Conservation (phyloP, 2,888 invertebrate species). For the Polia nebulosa region DNA sequence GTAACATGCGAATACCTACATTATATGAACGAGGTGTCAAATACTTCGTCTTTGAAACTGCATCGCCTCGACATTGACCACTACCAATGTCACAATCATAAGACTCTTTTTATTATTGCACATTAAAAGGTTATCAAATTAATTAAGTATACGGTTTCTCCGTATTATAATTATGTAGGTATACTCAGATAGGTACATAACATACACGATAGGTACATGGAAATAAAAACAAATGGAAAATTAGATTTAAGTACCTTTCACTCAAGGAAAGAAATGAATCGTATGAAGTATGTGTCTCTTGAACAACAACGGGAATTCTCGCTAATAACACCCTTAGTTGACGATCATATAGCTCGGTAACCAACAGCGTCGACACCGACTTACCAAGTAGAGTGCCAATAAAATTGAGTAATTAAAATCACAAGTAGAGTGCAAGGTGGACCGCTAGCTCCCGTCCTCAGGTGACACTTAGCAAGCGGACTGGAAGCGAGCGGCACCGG, state of each 20-base stretch:
- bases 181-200: not conserved
- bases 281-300: slow-evolving; percentile 15
- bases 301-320: slow-evolving; percentile 28
- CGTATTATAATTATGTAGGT: not conserved
- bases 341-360: slow-evolving; percentile 47
- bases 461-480: slow-evolving; percentile 86
- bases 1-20: not conserved
- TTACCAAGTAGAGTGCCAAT: slow-evolving; percentile 69
- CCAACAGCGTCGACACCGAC: slow-evolving; percentile 35
- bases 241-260: slow-evolving; percentile 4
- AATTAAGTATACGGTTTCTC: slow-evolving; percentile 43
- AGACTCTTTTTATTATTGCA: slow-evolving; percentile 43
- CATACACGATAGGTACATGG: slow-evolving; percentile 1
- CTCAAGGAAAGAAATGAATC: slow-evolving; percentile 5
- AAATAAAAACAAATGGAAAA: slow-evolving; percentile 27
- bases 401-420: slow-evolving; percentile 85
- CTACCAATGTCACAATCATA: slow-evolving; percentile 43
- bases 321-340: slow-evolving; percentile 49
- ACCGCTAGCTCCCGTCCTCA: slow-evolving; percentile 78
- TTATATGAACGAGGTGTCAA: not conserved
- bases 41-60: slow-evolving; percentile 30
- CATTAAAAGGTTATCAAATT: slow-evolving; percentile 48
- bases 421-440: slow-evolving; percentile 86
- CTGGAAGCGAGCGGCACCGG: slow-evolving; percentile 76
- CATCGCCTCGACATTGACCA: slow-evolving; percentile 44